Conservation (phyloP, 2,888 invertebrate species). For the Keiferia lycopersicella region DNA sequence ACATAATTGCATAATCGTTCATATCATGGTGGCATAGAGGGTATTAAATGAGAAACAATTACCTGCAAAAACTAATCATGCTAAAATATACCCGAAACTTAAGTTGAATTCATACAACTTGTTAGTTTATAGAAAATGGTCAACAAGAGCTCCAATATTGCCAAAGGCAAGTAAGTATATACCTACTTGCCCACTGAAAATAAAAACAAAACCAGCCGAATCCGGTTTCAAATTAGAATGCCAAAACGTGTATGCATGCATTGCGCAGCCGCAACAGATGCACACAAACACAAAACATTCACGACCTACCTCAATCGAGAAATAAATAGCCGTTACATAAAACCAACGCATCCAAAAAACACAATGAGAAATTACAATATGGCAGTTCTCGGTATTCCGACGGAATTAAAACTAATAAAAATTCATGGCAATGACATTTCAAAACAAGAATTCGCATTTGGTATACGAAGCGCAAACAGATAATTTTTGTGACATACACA, state of each 20-base stretch:
- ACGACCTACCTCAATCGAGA: constrained; percentile 68
- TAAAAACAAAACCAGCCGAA: constrained; percentile 45
- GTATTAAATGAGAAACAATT: too few species aligned
- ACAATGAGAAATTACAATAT: constrained; percentile 40
- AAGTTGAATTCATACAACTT: background rate
- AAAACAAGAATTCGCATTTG: constrained; percentile 56
- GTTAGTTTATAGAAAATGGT: background rate
- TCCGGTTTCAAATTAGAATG: constrained; percentile 65
- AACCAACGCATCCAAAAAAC: constrained; percentile 39
- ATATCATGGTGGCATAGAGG: too few species aligned
- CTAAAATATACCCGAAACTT: too few species aligned
- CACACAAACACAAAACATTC: constrained; percentile 44
- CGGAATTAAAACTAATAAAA: constrained; percentile 53
- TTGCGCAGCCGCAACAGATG: constrained; percentile 39
- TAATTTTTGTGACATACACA: constrained; percentile 72
- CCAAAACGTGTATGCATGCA: constrained; percentile 49
- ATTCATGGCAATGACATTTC: constrained; percentile 58
- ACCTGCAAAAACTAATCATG: too few species aligned
- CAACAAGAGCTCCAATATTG: background rate
- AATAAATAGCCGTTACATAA: constrained; percentile 49
- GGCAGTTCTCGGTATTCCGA: constrained; percentile 44
- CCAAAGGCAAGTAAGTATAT: background rate
- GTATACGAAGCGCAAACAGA: constrained; percentile 56
- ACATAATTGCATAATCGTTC: too few species aligned
- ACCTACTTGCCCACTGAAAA: constrained; percentile 2